These are phyloP conservation scores for Pentamera pediparva DNA, from an alignment of 53 echinoderm and acorn worm species.

Conservation along the genomic window DNA sequence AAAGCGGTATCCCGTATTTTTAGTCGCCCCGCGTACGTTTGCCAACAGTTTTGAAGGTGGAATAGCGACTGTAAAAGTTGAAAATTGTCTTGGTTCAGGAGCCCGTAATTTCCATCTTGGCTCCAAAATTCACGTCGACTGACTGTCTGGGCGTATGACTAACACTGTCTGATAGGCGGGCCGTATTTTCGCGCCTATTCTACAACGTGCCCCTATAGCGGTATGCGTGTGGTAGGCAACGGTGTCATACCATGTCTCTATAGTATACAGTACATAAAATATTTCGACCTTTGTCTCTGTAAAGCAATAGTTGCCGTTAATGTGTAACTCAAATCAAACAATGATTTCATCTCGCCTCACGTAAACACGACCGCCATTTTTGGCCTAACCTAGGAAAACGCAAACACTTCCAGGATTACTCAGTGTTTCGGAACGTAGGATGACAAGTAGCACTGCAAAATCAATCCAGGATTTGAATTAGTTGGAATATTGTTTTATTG, in stretches of 20 bases:
- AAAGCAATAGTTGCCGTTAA: constrained; percentile 17
- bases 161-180: not conserved
- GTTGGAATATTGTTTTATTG: too few species aligned
- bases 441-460: too few species aligned
- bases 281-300: constrained; percentile 28
- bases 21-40: not conserved
- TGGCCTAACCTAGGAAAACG: not conserved
- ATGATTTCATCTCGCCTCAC: not conserved
- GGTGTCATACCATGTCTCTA: not conserved
- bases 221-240: not conserved
- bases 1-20: not conserved
- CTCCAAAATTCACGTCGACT: not conserved
- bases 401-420: not conserved
- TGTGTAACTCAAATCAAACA: not conserved
- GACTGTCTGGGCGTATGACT: not conserved
- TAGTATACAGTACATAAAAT: not conserved
- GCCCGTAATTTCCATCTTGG: not conserved
- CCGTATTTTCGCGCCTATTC: constrained; percentile 8
- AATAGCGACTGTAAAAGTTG: too few species aligned
- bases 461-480: too few species aligned
- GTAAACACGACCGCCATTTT: constrained; percentile 2
- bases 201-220: not conserved
- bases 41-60: too few species aligned
- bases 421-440: not conserved
- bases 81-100: too few species aligned